Conservation (phyloP, 2,797 vertebrate genomes). For the Sebastes oblongus region DNA sequence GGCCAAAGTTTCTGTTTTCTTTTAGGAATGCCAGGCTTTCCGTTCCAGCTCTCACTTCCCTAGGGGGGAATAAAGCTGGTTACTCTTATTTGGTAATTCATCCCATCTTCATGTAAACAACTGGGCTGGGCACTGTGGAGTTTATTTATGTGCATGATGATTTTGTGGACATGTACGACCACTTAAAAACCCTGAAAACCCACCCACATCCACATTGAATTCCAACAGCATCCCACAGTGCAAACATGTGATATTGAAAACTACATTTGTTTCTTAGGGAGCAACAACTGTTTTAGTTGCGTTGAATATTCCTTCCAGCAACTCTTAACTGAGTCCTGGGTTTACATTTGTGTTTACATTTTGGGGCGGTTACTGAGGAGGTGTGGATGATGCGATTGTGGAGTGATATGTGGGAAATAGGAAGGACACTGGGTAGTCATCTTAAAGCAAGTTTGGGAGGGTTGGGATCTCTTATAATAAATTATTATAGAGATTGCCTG, state of each 20-base stretch:
- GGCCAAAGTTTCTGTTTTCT: conserved; percentile 64
- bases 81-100: conserved; percentile 80
- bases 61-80: conserved; percentile 61
- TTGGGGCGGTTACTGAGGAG: background rate
- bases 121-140: conserved; percentile 38
- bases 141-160: conserved; percentile 51
- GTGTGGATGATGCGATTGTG: conserved; percentile 25
- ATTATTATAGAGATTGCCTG: background rate
- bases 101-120: conserved; percentile 75
- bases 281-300: conserved; percentile 36
- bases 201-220: conserved; percentile 20
- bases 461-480: background rate
- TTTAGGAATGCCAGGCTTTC: conserved; percentile 72
- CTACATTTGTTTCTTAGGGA: conserved; percentile 32
- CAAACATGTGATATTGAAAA: background rate
- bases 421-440: background rate
- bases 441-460: background rate
- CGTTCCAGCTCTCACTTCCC: conserved; percentile 60
- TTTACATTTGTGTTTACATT: conserved; percentile 33
- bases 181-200: conserved; percentile 23
- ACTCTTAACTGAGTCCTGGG: background rate
- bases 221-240: conserved; percentile 10
- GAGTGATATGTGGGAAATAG: background rate
- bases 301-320: conserved; percentile 16
- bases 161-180: conserved; percentile 29